Base-by-base conservation (phyloP, 2,888 invertebrate genomes). In the Galeopsomyia nigrocyanea region DNA sequence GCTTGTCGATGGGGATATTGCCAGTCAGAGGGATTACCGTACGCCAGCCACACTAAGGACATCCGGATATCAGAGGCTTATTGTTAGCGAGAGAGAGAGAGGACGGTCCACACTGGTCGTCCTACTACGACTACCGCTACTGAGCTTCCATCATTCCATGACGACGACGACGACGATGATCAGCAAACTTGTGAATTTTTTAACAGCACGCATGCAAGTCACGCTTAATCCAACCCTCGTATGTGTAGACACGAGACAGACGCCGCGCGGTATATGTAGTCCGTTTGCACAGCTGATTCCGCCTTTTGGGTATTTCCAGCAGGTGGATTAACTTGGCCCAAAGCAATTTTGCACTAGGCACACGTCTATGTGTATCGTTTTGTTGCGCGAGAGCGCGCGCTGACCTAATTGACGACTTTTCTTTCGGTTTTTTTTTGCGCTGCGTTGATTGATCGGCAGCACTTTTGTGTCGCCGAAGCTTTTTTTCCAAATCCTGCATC, bases 331-430 rank as follows among this genome's bases (percentile, higher is more conserved):
- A 39, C 39, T 39, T 39, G 39, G 39, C 39, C 39, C 10, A 1
- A 39, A 39, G 39, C 10, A 3, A 39, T 10, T 39, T 39, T 13
- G 7, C 26, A 26, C 26, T 26, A 26, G 26, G 5, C n/a, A 26
- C 26, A 26, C 26, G 26, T 26, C 5, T 26, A 39, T 39, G 7
- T 39, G 7, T 39, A 39, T 26, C 39, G 39, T 39, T 39, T 39
- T 13, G 39, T 39, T 39, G 39, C 39, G 7, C 39, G 39, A 3
- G 39, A 10, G 39, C 50, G 47, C 13, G 17, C n/a, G 21, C 39
- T 57, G 55, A 68, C 73, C 68, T 66, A 65, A 73, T 73, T 73
- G 61, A 62, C 64, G 26, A 73, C 60, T 31, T 73, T n/a, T n/a
- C n/a, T n/a, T n/a, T n/a, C n/a, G n/a, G n/a, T n/a, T n/a, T n/a